Base-by-base conservation (phyloP, 2,888 invertebrate species). In the Nipponacmea schrenckii region DNA sequence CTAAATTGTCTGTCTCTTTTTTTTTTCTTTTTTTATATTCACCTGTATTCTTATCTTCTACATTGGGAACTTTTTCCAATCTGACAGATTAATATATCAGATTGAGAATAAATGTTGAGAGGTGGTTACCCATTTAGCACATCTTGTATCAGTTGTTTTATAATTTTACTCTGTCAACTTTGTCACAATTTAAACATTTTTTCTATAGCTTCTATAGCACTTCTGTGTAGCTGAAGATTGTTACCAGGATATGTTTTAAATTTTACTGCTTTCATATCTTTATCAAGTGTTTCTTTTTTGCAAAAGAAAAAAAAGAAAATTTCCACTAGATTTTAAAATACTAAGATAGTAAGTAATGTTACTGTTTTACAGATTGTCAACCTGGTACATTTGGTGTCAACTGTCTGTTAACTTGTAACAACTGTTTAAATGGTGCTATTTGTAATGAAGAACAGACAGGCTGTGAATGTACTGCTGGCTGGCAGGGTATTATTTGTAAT, bases 361-460 rank as follows among this genome's bases (percentile, higher is more conserved):
- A n/a, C 27, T 39, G n/a, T 64, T 64, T 68, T 82, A 75, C 80
- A 90, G 90, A 83, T 44, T 90, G 90, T 78, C 83, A 85, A 2
- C 83, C 83, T 3, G 90, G 90, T 0, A 80, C 80, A 4, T 91
- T 91, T 78, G 90, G 90, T 1, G 77, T 80, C 1, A 82, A 87
- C 46, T 91, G 91, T 77, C 79, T 86, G 69, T 85, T 83, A 67
- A 86, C 85, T 7, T 91, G 91, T 79, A 76, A 76, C n/a, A 86
- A 87, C 76, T 90, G 90, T 78, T 79, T 82, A 75, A 89, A 90
- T 76, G 89, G 89, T 14, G 90, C 86, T 17, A 69, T 71, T 62
- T 89, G 89, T 78, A 85, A 82, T 68, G 74, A 74, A 8, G 76
- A 80, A n/a, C 74, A 79, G 45, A 81, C 81, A 62, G 87, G 83